These are phyloP conservation scores for Mystacornis crossleyi DNA, from an alignment of 2,113 vertebrate genomes.

Conservation along the genomic window DNA sequence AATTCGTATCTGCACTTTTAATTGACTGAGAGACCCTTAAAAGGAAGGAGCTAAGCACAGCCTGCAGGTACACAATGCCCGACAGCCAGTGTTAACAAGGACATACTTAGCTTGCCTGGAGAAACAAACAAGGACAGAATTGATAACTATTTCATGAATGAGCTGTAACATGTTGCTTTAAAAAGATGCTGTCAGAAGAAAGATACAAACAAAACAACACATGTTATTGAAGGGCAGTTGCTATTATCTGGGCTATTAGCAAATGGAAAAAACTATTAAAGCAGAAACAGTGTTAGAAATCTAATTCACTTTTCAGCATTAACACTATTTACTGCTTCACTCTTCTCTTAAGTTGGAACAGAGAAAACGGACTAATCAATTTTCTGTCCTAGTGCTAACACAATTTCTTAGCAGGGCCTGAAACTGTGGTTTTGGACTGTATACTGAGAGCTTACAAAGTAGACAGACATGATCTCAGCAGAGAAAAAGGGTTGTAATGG, in stretches of 20 bases:
- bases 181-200: slow-evolving; percentile 56
- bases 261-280: slow-evolving; percentile 66
- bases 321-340: slow-evolving; percentile 33
- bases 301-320: slow-evolving; percentile 55
- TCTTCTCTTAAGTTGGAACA: slow-evolving; percentile 8
- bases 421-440: background rate
- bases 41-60: slow-evolving; percentile 6
- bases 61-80: slow-evolving; percentile 44
- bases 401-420: background rate
- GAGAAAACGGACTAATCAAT: slow-evolving; percentile 34
- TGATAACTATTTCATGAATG: slow-evolving; percentile 62
- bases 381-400: background rate
- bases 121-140: slow-evolving; percentile 60
- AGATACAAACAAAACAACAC: slow-evolving; percentile 40
- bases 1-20: slow-evolving; percentile 14
- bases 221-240: slow-evolving; percentile 41
- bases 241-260: slow-evolving; percentile 64
- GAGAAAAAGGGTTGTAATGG: background rate
- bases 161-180: slow-evolving; percentile 50
- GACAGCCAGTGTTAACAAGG: slow-evolving; percentile 35
- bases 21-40: background rate
- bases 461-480: background rate
- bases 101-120: slow-evolving; percentile 44
- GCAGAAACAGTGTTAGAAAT: slow-evolving; percentile 51
- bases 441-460: background rate